These are phyloP conservation scores for Globia sparganii DNA, from an alignment of 2,888 invertebrate genomes.

Conservation along the genomic window DNA sequence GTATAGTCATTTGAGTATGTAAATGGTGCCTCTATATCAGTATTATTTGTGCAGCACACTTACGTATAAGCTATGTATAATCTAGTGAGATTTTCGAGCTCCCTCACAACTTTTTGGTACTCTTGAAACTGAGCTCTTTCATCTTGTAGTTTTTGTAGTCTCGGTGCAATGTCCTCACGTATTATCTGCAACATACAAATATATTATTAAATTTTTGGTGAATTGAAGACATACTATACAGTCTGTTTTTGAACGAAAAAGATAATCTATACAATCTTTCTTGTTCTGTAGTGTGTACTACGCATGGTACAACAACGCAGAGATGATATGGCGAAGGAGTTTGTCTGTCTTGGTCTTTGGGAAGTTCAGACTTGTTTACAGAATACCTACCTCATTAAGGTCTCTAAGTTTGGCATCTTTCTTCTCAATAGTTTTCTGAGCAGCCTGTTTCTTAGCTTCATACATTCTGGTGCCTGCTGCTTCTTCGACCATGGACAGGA, in stretches of 20 bases:
- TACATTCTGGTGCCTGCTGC: slow-evolving; percentile 99
- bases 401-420: slow-evolving; percentile 97
- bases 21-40: not conserved
- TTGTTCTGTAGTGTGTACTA: not conserved
- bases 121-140: slow-evolving; percentile 96
- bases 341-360: no score
- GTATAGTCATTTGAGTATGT: not conserved
- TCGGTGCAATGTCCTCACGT: slow-evolving; percentile 97
- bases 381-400: slow-evolving; percentile 92
- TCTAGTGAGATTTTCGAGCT: slow-evolving; percentile 95
- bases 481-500: slow-evolving; percentile 99
- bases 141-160: slow-evolving; percentile 95
- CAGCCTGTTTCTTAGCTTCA: slow-evolving; percentile 96
- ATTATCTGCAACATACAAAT: slow-evolving; percentile 88
- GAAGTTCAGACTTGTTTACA: not conserved
- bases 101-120: slow-evolving; percentile 95
- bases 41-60: slow-evolving; percentile 61
- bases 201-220: no score
- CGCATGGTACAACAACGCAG: not conserved
- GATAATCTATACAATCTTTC: not conserved
- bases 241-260: not conserved
- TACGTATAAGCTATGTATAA: slow-evolving; percentile 94
- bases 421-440: slow-evolving; percentile 96
- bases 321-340: not conserved
- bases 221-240: not conserved